Evolutionary conservation across 2,113 vertebrate species (phyloP), one percentile per base, ranked within the genome.

Genomic region (Paradisaea rubra): DNA sequence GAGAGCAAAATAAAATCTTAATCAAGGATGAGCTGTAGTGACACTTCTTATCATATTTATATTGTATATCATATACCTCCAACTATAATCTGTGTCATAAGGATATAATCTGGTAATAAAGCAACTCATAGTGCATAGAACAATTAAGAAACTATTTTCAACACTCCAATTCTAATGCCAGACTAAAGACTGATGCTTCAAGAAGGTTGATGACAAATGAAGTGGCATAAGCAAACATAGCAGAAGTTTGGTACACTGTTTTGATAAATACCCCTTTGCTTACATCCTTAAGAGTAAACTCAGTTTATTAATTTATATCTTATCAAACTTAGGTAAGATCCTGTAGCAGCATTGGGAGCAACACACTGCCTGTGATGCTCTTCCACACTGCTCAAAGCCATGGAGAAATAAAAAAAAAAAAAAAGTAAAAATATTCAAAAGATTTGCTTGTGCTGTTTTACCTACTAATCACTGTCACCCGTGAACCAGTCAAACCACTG

Each of bases 1-100:
- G 80, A 84, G 65, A 89, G 81, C 81, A 88, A 94, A 96, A 97
- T 94, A 97, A 93, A 96, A 96, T 96, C 96, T 94, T 97, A 96
- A 97, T 96, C 92, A 97, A 94, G 86, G 83, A 93, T 88, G 81
- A 94, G 81, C 37, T 92, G 63, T 63, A 92, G 73, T 82, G 92
- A 90, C 90, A 86, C 42, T 79, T 95, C 77, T 91, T 94, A 80
- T 59, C 73, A 74, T 70, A 84, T 86, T 95, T 89, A 35, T 73
- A 76, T 61, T 91, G 70, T 28, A 31, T 77, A 73, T 59, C 57
- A 45, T 59, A 50, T 9, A 80, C 61, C 39, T 93, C 28, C 53
- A 50, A 42, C 54, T 64, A 27, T 52, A 83, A 86, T 61, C 53
- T 56, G 41, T 49, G 8, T 50, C 9, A 25, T 17, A 74, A 85